phyloP scores from a whole-genome alignment of 1,140 invertebrate species.

The Gryon sp. region DNA sequence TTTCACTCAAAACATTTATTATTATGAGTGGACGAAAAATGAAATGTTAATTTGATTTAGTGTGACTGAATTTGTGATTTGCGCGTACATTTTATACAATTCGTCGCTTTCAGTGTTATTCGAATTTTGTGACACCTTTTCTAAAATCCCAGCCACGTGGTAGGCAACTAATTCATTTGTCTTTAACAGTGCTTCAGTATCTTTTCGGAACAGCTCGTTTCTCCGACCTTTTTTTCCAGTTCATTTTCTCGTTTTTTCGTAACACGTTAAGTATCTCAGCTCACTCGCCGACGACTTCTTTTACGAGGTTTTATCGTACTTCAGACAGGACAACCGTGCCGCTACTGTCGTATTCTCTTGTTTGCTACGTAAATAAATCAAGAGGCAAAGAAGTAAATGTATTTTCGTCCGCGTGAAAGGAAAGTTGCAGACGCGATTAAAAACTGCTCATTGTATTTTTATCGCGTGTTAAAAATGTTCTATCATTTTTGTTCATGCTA shows the following conservation, averaged over 20 bases:
- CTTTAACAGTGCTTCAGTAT: slow-evolving; percentile 59
- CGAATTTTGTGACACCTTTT: slow-evolving; percentile 8
- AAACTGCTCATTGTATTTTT: slow-evolving; percentile 52
- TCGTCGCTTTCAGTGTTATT: slow-evolving; percentile 9
- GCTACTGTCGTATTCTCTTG: slow-evolving; percentile 50
- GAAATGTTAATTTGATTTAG: slow-evolving; percentile 14
- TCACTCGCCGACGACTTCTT: slow-evolving; percentile 61
- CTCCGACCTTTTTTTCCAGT: slow-evolving; percentile 38
- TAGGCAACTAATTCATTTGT: slow-evolving; percentile 76
- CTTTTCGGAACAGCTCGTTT: slow-evolving; percentile 31
- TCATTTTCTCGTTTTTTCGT: slow-evolving; percentile 58
- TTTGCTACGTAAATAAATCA: slow-evolving; percentile 65
- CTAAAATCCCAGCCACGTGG: slow-evolving; percentile 52
- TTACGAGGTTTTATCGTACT: slow-evolving; percentile 64
- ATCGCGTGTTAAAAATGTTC: slow-evolving; percentile 30
- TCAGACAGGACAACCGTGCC: slow-evolving; percentile 37
- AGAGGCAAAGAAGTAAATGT: slow-evolving; percentile 56
- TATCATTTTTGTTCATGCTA: no score
- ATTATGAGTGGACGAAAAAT: no score
- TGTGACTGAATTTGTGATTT: slow-evolving; percentile 10
- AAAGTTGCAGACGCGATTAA: slow-evolving; percentile 51
- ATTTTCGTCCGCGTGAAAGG: slow-evolving; percentile 46
- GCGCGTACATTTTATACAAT: slow-evolving; percentile 4
- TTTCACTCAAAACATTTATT: no score
- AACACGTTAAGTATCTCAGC: slow-evolving; percentile 64